Conservation (phyloP, 2,888 invertebrate genomes). For the Sceliomorpha sp. region DNA sequence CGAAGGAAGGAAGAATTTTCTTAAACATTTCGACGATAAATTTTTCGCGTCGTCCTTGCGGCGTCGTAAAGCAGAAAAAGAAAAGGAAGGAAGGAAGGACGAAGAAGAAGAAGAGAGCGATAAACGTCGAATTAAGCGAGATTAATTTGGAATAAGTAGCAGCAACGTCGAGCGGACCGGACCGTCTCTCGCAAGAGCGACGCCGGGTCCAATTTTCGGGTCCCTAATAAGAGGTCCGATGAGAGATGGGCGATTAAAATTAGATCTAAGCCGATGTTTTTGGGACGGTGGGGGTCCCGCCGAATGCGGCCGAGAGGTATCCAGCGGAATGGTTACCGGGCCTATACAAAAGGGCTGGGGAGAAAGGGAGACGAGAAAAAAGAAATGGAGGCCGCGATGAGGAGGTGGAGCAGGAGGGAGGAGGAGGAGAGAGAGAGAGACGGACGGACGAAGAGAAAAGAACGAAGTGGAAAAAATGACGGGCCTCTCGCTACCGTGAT, state of each 20-base stretch:
- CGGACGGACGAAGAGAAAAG: constrained; percentile 58
- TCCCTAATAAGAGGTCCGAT: constrained; percentile 44
- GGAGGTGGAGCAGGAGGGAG: no score
- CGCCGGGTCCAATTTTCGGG: constrained; percentile 42
- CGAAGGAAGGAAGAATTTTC: constrained; percentile 10
- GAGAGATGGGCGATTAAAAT: constrained; percentile 69
- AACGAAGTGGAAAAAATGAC: constrained; percentile 73
- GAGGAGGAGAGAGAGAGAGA: constrained; percentile 8
- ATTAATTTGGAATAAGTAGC: constrained; percentile 48
- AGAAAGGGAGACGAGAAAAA: constrained; percentile 44
- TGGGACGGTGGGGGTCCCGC: constrained; percentile 58
- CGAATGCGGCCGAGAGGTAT: constrained; percentile 25
- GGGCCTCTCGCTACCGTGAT: constrained; percentile 75
- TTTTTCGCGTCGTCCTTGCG: no score
- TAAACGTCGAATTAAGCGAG: constrained; percentile 45
- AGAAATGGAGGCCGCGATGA: no score
- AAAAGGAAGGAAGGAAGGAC: no score
- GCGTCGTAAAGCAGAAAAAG: no score
- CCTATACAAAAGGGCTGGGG: constrained; percentile 17
- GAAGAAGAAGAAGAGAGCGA: constrained; percentile 13
- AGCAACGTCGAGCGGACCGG: neutral
- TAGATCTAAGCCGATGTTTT: constrained; percentile 75
- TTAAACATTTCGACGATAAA: constrained; percentile 21
- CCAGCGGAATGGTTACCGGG: constrained; percentile 10
- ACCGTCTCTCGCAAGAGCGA: constrained; percentile 37